A percentile compares a stretch with the other conserved stretches of the same genome.
phyloP scores from a whole-genome alignment of 2,113 vertebrate species.

The Okapia johnstoni region DNA sequence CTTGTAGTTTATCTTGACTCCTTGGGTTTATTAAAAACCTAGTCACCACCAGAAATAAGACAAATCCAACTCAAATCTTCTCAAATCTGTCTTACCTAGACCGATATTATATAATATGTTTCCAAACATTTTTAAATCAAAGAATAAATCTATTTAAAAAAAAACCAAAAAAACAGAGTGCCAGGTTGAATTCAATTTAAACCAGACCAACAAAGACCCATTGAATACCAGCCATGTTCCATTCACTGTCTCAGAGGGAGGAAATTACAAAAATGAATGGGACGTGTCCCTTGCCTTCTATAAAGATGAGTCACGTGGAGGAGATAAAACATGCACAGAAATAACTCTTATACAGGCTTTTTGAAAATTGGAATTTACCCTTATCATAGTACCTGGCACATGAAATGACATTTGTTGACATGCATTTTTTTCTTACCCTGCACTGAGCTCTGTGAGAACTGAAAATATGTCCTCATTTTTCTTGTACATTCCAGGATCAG shows the following conservation, averaged over 20 bases:
- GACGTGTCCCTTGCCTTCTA: neutral
- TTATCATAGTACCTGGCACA: neutral
- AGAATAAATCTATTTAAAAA: constrained; percentile 17
- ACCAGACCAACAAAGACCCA: neutral
- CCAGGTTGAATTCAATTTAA: neutral
- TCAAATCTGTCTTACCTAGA: neutral
- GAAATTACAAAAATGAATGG: neutral
- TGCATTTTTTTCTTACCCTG: neutral
- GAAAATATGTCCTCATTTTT: neutral
- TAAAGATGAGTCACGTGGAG: neutral
- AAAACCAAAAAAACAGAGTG: neutral
- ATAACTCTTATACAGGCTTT: fast-evolving
- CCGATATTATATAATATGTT: neutral
- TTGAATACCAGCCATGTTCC: neutral
- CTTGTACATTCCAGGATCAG: neutral
- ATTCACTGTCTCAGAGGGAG: neutral
- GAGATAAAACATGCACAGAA: neutral
- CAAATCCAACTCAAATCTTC: neutral
- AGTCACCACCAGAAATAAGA: constrained; percentile 9
- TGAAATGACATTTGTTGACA: neutral
- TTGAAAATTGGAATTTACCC: neutral
- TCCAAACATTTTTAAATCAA: neutral
- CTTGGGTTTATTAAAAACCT: neutral
- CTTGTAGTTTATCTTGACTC: neutral
- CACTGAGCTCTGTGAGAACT: neutral